Evolutionary conservation across 2,888 invertebrate genomes (phyloP).

Genomic region (Nemotelus pantherinus): DNA sequence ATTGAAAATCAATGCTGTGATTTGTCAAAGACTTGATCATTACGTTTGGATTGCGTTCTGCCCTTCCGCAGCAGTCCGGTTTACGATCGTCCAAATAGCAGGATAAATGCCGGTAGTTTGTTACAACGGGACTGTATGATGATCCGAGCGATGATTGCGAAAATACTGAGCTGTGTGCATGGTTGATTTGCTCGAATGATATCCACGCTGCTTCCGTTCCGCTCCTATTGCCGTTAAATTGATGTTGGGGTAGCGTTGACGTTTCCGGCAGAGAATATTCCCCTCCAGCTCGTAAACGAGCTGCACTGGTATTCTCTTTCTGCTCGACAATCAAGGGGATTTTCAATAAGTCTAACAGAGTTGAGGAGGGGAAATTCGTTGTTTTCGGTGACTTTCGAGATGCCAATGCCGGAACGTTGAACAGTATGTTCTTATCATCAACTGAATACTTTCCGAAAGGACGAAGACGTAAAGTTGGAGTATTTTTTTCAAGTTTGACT

Average conservation of each 20-base stretch:
- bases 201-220: not conserved
- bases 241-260: constrained; percentile 23
- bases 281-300: not conserved
- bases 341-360: not conserved
- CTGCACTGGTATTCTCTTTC: not conserved
- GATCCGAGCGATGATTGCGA: not conserved
- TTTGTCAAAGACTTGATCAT: constrained; percentile 18
- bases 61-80: constrained; percentile 9
- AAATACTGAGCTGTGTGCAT: not conserved
- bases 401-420: not conserved
- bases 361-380: not conserved
- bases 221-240: not conserved
- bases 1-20: constrained; percentile 11
- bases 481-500: too few species aligned
- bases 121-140: constrained; percentile 7
- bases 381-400: not conserved
- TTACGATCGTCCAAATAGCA: constrained; percentile 17
- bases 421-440: not conserved
- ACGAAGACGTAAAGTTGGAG: constrained; percentile 21
- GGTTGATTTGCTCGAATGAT: not conserved
- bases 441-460: constrained; percentile 8
- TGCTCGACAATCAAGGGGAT: not conserved
- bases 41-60: constrained; percentile 37
- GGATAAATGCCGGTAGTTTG: not conserved
- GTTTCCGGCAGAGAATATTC: constrained; percentile 9